Conservation (phyloP, 2,113 vertebrate species). For the Podilymbus podiceps region DNA sequence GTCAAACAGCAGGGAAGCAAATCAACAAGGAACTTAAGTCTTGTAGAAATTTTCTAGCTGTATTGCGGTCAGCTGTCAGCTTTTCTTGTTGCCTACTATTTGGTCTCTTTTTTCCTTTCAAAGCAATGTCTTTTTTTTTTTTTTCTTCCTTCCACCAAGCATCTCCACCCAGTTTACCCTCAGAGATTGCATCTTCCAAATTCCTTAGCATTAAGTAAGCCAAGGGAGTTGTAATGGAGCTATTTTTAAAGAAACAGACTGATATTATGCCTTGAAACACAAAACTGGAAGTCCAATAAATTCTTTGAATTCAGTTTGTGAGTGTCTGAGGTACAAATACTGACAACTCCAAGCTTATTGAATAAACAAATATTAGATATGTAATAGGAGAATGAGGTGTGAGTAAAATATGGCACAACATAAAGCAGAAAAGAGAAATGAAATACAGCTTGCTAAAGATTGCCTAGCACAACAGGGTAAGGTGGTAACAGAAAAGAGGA, state of each 20-base stretch:
- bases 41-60: not conserved
- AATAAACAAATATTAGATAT: not conserved
- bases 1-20: not conserved
- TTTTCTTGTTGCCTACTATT: not conserved
- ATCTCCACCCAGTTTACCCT: not conserved
- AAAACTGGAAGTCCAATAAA: not conserved
- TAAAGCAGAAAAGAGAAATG: not conserved
- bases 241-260: not conserved
- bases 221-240: not conserved
- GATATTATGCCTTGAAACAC: not conserved
- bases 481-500: not conserved
- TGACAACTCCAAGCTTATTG: not conserved
- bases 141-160: not conserved
- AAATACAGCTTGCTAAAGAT: not conserved
- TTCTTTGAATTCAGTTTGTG: not conserved
- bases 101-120: not conserved
- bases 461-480: not conserved
- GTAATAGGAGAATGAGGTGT: not conserved
- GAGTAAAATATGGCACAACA: not conserved
- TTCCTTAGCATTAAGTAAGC: not conserved
- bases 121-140: not conserved
- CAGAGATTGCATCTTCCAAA: not conserved
- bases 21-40: not conserved
- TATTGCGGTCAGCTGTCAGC: not conserved
- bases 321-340: not conserved